Base-by-base conservation (phyloP, 2,113 vertebrate species). In the Azemiops feae region DNA sequence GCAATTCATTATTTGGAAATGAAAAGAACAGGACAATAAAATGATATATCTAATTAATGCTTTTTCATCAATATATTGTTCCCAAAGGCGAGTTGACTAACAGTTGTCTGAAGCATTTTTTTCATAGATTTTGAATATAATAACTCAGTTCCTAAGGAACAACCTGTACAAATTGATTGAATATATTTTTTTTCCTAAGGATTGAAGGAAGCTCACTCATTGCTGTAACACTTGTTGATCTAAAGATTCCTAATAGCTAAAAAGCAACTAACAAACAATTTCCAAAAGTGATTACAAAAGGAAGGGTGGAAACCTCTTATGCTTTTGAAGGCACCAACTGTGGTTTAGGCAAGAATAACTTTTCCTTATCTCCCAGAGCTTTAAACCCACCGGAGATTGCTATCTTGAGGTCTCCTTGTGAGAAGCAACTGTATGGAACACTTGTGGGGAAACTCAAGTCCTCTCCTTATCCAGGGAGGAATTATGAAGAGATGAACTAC, bases 21-120 rank as follows among this genome's bases (percentile, higher is more conserved):
- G 60, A 64, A 64, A 64, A 64, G 60, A 64, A 64, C 12, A 64
- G 27, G 10, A 64, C 10, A 64, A 64, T 64, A 64, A 64, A 64
- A 30, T 30, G 25, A 60, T 5, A 57, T 57, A 64, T 64, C 10
- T 30, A 30, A 34, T 95, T 64, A 30, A 34, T 95, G 45, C 1
- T 30, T 55, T 92, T 90, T 87, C 89, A 93, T 92, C 95, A 94
- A 92, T 94, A 88, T 34, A 89, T 57, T 88, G 81, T n/a, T 89
- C 58, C 14, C 50, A 85, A 60, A 93, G 92, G 81, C 89, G 90
- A 96, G 91, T 81, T 89, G 30, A 87, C 94, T 94, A 45, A 92
- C 88, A 55, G 87, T 25, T 50, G 64, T 14, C 91, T 91, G 39
- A 81, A 43, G 53, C 9, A 93, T 60, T 64, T 64, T 47, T 64